Base-by-base conservation (phyloP, 2,797 vertebrate genomes). In the Eutrigla gurnardus region DNA sequence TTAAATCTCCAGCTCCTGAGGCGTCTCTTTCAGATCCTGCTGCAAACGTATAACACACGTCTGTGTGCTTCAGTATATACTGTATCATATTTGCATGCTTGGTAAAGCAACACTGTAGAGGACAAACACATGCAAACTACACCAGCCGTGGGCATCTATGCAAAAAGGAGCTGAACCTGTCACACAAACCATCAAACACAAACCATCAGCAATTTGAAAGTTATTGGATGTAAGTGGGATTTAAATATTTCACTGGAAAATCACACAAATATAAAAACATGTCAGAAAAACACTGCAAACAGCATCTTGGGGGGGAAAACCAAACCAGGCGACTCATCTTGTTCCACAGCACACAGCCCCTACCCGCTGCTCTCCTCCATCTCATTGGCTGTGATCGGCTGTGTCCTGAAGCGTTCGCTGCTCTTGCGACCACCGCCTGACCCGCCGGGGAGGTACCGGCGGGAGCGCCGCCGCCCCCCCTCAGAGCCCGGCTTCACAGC, bases 361-460 rank as follows among this genome's bases (percentile, higher is more conserved):
- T 94, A 94, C 94, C 94, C 90, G 68, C 90, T 79, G 76, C 91
- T 94, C 71, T 94, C 94, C 87, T 94, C 90, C 93, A 94, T 88
- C 88, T 95, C 94, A 32, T 76, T 88, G 73, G 94, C 93, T n/a
- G 95, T 95, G 80, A 96, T 89, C 0, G 95, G 95, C 81, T 96
- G 95, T 0, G 95, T 96, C 88, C 93, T 89, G 91, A 95, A 95
- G 68, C 94, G 94, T 15, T 95, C 95, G 36, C 73, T 86, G 68
- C 78, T 90, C 85, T 94, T 95, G 72, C 94, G 93, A 25, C 85
- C 80, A 2, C 72, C 85, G 0, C 80, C 78, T 1, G 90, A 6
- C 4, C 83, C 88, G 0, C 78, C 69, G 1, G 90, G 90, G n/a
- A 94, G 75, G 88, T 94, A 95, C 0, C 94, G 92, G 1, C 93